Base-by-base conservation (phyloP, 1,140 invertebrate species). In the Drosophila pseudoananassae region DNA sequence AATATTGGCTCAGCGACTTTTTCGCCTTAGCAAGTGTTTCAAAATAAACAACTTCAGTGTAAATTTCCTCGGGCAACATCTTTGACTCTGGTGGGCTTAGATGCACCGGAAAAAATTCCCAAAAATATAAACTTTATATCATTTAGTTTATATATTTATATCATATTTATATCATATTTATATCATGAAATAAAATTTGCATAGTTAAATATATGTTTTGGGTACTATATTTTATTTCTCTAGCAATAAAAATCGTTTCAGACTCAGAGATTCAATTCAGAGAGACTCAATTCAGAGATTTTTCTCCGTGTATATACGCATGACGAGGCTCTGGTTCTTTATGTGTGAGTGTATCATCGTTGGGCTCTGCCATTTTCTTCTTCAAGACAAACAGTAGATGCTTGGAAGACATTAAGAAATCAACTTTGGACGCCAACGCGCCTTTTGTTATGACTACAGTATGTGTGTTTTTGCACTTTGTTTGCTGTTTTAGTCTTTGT, bases 31-130 rank as follows among this genome's bases (percentile, higher is more conserved):
- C 74, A 85, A 88, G 83, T 88, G 83, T 88, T 88, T 88, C 76
- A 79, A 83, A 79, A 88, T 83, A 83, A 88, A 88, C 83, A 88
- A 63, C 64, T 83, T 70, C 84, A 79, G 83, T 89, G 83, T 88
- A 88, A 88, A 88, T 83, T 88, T 79, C 83, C 83, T 54, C 31
- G 46, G 68, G 59, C 47, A 38, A 31, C 52, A 43, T 43, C 70
- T 73, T 85, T 75, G 54, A 75, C 82, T 77, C 74, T 58, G 40
- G 59, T 74, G 9, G 43, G 43, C 43, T 46, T 20, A 46, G 43
- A 17, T 46, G 17, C 43, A 46, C 43, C 3, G 17, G 3, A 23
- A 46, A 46, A 46, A 46, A 46, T 7, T 5, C 25, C 5, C 6
- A 27, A 27, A 5, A 27, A 27, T 27, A 27, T 27, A 27, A 5